A percentile compares a stretch with the other conserved stretches of the same genome.
Evolutionary conservation across 2,888 invertebrate genomes (phyloP).

Genomic region (Amblyjoppa fuscipennis): DNA sequence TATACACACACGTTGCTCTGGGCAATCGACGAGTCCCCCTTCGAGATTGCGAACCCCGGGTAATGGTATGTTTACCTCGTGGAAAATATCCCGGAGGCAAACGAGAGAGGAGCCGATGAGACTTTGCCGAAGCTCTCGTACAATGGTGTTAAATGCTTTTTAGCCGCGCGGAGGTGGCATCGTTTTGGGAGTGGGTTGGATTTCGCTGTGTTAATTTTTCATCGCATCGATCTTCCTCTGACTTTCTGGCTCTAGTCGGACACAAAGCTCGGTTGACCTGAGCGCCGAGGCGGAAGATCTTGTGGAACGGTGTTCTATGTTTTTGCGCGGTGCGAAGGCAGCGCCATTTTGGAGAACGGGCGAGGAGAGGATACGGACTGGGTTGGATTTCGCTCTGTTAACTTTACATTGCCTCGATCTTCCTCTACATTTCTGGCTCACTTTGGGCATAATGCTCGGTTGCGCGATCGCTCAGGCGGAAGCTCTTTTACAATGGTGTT

Average conservation of each 20-base stretch:
- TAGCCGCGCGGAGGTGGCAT: too few relatives aligned
- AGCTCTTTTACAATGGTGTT: too few relatives aligned
- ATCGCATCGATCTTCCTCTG: too few relatives aligned
- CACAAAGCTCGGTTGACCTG: neutral
- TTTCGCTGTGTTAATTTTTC: too few relatives aligned
- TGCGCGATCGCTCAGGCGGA: too few relatives aligned
- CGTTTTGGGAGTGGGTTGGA: too few relatives aligned
- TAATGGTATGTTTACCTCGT: slow-evolving; percentile 34
- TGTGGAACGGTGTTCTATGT: too few relatives aligned
- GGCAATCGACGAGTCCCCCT: slow-evolving; percentile 26
- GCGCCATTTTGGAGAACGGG: too few relatives aligned
- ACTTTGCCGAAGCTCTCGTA: slow-evolving; percentile 26
- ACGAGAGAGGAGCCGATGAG: slow-evolving; percentile 17
- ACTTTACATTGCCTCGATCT: neutral
- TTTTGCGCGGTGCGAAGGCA: too few relatives aligned
- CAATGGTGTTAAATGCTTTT: neutral
- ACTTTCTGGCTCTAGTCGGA: neutral
- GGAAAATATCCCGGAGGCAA: slow-evolving; percentile 29
- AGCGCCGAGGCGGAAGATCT: too few relatives aligned
- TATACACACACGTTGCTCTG: neutral
- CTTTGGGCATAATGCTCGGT: neutral
- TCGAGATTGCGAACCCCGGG: neutral
- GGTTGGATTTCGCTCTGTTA: neutral
- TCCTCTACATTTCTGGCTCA: neutral
- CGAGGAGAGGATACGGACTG: too few relatives aligned